These are phyloP conservation scores for Drosophila heteroneura DNA, from an alignment of 2,888 invertebrate species.

Conservation along the genomic window DNA sequence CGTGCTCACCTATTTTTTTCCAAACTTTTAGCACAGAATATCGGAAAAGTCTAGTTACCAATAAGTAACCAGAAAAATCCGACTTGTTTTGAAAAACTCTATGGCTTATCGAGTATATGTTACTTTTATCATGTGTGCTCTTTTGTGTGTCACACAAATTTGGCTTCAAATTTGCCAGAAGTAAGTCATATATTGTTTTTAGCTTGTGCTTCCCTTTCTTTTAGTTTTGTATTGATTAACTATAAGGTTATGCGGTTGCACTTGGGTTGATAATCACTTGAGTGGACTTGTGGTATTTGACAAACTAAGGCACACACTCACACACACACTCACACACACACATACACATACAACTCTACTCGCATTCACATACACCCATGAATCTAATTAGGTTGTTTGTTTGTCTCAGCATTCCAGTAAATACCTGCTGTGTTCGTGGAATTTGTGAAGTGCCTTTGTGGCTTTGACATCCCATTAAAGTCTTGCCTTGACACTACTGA, in stretches of 20 bases:
- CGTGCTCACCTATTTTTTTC: not conserved
- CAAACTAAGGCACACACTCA: not conserved
- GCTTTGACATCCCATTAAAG: not conserved
- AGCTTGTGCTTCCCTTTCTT: no score
- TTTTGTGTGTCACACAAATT: no score
- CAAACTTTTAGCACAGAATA: not conserved
- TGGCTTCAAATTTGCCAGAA: not conserved
- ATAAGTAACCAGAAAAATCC: not conserved
- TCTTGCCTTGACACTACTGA: not conserved
- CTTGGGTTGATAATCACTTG: constrained; percentile 36
- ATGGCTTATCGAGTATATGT: no score
- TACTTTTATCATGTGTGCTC: no score
- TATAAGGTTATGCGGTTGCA: constrained; percentile 26
- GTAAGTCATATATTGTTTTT: not conserved
- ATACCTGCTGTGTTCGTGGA: constrained; percentile 20
- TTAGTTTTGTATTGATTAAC: constrained; percentile 33
- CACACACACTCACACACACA: not conserved
- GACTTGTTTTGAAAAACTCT: not conserved
- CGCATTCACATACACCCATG: constrained; percentile 19
- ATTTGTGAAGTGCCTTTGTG: not conserved
- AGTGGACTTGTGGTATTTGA: constrained; percentile 26
- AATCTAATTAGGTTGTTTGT: constrained; percentile 61
- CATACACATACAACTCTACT: no score
- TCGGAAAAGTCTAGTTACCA: not conserved
- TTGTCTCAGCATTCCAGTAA: constrained; percentile 50